Evolutionary conservation across 2,888 invertebrate species (phyloP).

Genomic region (Cinara cedri): DNA sequence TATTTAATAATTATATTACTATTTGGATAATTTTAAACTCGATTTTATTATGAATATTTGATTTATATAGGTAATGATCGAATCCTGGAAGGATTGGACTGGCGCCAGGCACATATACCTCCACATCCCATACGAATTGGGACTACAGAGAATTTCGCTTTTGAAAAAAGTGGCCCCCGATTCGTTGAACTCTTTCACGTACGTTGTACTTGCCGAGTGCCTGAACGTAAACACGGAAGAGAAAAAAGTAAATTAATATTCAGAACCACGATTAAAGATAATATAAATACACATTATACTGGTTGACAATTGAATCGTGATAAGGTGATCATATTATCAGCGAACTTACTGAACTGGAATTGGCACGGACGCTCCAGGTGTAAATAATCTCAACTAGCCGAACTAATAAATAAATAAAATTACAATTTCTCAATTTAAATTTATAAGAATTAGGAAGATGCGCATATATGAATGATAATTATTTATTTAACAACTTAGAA

Average conservation of each 20-base stretch:
- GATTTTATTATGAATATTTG: background rate
- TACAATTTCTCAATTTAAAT: no score
- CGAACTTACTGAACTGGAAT: no score
- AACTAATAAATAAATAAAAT: no score
- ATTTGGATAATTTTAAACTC: no score
- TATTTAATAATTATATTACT: no score
- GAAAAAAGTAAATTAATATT: conserved; percentile 61
- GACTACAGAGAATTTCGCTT: conserved; percentile 63
- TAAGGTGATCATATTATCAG: no score
- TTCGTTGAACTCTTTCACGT: conserved; percentile 63
- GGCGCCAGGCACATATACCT: conserved; percentile 64
- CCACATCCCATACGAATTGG: conserved; percentile 63
- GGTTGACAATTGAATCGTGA: no score
- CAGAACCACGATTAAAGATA: background rate
- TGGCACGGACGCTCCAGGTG: no score
- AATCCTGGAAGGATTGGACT: conserved; percentile 65
- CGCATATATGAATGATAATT: no score
- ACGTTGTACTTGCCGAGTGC: conserved; percentile 64
- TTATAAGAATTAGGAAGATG: no score
- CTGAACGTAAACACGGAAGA: conserved; percentile 61
- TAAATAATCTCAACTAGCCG: no score
- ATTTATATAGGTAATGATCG: conserved; percentile 62
- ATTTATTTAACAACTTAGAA: no score
- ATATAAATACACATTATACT: background rate
- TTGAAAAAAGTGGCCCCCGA: conserved; percentile 63